Evolutionary conservation across 2,888 invertebrate species (phyloP).

Genomic region (Criorhina ranunculi): DNA sequence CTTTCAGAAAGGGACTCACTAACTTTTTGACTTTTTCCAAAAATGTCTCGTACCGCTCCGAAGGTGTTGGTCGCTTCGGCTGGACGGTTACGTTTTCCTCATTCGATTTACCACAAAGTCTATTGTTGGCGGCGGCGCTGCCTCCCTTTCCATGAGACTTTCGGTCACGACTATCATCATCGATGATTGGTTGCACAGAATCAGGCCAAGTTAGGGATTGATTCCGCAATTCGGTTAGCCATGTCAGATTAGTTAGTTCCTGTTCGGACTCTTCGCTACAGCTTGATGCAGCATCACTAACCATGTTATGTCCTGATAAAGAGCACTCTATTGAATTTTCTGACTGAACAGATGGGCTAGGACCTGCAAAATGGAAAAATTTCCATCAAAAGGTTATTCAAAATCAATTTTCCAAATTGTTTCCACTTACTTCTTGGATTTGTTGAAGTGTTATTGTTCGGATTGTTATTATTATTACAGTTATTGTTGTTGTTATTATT

Average conservation of each 20-base stretch:
- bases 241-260: constrained; percentile 83
- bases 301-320: constrained; percentile 53
- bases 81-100: constrained; percentile 33
- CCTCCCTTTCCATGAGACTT: constrained; percentile 24
- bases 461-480: constrained; percentile 9
- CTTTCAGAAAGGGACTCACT: constrained; percentile 26
- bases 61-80: constrained; percentile 80
- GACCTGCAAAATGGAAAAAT: constrained; percentile 59
- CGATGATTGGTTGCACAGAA: constrained; percentile 78
- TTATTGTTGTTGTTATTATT: constrained; percentile 20
- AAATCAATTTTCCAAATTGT: neutral
- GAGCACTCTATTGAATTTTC: constrained; percentile 77
- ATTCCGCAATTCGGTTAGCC: constrained; percentile 83
- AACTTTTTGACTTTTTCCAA: constrained; percentile 83
- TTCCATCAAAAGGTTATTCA: neutral
- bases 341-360: constrained; percentile 73
- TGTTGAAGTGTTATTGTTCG: constrained; percentile 6
- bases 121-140: neutral
- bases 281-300: constrained; percentile 61
- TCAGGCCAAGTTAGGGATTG: constrained; percentile 81
- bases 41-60: constrained; percentile 83
- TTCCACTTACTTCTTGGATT: constrained; percentile 49
- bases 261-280: constrained; percentile 80
- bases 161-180: constrained; percentile 76
- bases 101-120: constrained; percentile 11